These are phyloP conservation scores for Tenthredo scrophulariae DNA, from an alignment of 2,888 invertebrate genomes.

Conservation along the genomic window DNA sequence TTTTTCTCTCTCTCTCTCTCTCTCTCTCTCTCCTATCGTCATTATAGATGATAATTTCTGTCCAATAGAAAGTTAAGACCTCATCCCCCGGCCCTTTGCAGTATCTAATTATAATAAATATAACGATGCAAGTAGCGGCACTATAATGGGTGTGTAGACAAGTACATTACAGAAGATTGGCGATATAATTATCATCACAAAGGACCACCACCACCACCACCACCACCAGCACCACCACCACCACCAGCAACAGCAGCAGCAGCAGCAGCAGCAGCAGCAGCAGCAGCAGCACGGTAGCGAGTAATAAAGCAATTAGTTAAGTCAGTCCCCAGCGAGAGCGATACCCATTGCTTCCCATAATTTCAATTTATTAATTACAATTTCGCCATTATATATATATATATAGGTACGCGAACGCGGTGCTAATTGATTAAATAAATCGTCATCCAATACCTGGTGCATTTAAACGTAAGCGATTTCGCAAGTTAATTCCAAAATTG, in stretches of 20 bases:
- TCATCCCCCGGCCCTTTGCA: no score
- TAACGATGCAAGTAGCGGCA: background rate
- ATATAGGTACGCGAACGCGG: background rate
- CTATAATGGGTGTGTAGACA: background rate
- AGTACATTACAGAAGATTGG: background rate
- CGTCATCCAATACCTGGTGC: background rate
- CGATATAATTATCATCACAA: conserved; percentile 12
- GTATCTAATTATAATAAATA: background rate
- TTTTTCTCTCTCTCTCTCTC: background rate
- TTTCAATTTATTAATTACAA: background rate
- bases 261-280: no score
- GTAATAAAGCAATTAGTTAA: conserved; percentile 28
- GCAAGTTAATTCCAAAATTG: background rate
- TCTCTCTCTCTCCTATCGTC: background rate
- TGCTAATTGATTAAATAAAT: conserved; percentile 28
- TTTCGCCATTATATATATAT: background rate
- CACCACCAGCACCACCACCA: no score
- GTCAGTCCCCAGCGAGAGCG: background rate
- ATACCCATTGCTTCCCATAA: background rate
- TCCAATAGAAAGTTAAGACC: background rate
- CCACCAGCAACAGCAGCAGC: no score
- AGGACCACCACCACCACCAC: background rate
- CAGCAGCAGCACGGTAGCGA: background rate
- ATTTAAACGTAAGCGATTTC: background rate
- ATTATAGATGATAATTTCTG: background rate